A percentile compares a stretch with the other conserved stretches of the same genome.
phyloP scores from a whole-genome alignment of 2,888 invertebrate genomes.

The Gasteruption jaculator region DNA sequence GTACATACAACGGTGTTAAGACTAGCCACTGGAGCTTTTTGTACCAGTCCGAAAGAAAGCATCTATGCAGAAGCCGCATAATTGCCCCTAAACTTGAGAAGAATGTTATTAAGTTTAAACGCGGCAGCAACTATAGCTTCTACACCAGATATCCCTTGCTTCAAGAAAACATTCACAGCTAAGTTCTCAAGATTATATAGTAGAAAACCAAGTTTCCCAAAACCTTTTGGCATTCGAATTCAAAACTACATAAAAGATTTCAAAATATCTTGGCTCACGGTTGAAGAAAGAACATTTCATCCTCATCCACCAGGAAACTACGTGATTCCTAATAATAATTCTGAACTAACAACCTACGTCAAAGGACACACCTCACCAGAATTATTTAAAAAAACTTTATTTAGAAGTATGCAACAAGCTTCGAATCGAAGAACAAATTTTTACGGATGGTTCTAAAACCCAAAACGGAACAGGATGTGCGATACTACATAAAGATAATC shows the following conservation, averaged over 20 bases:
- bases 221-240: constrained; percentile 8
- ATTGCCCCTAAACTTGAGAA: constrained; percentile 9
- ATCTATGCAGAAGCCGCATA: constrained; percentile 10
- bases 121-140: constrained; percentile 1
- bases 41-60: constrained; percentile 14
- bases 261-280: too few species aligned
- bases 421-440: too few species aligned
- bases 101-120: background rate
- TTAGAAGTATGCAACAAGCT: too few species aligned
- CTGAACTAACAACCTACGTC: too few species aligned
- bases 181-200: background rate
- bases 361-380: too few species aligned
- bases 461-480: too few species aligned
- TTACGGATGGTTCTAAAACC: too few species aligned
- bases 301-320: constrained; percentile 1
- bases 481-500: too few species aligned
- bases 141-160: background rate
- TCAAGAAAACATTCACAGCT: background rate
- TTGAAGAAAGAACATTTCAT: constrained; percentile 10
- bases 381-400: too few species aligned
- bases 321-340: too few species aligned
- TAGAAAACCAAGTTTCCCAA: constrained; percentile 3
- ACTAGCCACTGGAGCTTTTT: constrained; percentile 17
- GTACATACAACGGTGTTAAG: constrained; percentile 12
- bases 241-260: constrained; percentile 3